phyloP scores from a whole-genome alignment of 2,113 vertebrate genomes.

The Rhineura floridana region DNA sequence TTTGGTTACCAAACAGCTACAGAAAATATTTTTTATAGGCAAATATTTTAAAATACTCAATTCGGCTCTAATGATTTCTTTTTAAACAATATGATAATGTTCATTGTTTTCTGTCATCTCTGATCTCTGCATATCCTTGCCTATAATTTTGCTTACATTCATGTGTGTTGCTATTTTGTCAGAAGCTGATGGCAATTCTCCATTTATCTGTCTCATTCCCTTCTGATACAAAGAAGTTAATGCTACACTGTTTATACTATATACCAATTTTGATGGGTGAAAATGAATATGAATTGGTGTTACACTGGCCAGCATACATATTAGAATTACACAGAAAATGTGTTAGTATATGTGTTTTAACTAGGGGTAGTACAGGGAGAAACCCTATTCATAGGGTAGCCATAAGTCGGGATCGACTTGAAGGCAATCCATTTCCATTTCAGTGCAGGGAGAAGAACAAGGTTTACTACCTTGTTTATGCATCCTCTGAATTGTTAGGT shows the following conservation, averaged over 20 bases:
- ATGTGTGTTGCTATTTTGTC: constrained; percentile 46
- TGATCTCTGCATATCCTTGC: constrained; percentile 59
- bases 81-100: background rate
- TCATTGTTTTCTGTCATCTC: constrained; percentile 36
- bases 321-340: constrained; percentile 19
- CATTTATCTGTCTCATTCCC: constrained; percentile 49
- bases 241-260: background rate
- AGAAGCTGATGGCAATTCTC: constrained; percentile 50
- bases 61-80: background rate
- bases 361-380: too few species aligned
- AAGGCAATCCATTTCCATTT: too few species aligned
- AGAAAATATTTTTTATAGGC: background rate
- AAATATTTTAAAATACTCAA: background rate
- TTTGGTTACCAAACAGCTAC: background rate
- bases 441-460: background rate
- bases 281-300: background rate
- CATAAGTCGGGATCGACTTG: too few species aligned
- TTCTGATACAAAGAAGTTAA: constrained; percentile 57
- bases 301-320: background rate
- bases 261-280: background rate
- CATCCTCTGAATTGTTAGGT: constrained; percentile 34
- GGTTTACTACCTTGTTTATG: background rate
- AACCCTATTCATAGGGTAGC: too few species aligned
- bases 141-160: constrained; percentile 59
- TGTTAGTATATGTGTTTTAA: background rate